A percentile compares a stretch with the other conserved stretches of the same genome.
Conservation (phyloP, 2,888 invertebrate genomes). For the Caenorhabditis sp. region DNA sequence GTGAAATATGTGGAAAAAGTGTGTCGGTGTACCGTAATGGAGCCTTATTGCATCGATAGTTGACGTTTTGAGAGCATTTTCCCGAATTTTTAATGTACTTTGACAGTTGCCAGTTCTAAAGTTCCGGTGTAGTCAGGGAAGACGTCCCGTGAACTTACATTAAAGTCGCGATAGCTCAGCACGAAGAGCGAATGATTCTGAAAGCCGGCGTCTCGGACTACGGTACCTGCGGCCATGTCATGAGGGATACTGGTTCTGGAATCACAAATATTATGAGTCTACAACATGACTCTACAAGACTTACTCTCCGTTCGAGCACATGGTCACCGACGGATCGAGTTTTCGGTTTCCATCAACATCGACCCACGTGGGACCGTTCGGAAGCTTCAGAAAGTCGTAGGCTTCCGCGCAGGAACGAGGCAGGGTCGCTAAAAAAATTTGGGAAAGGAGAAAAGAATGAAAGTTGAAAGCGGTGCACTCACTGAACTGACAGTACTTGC, state of each 20-base stretch:
- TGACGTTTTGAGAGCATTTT: conserved; percentile 62
- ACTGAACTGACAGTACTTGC: conserved; percentile 75
- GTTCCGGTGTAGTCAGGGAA: background rate
- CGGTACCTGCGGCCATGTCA: conserved; percentile 66
- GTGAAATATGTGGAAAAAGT: no score
- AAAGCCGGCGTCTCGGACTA: conserved; percentile 55
- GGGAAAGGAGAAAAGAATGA: background rate
- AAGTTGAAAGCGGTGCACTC: no score
- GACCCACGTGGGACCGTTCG: conserved; percentile 69
- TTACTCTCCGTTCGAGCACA: conserved; percentile 62
- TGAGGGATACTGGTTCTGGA: conserved; percentile 67
- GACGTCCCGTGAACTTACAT: conserved; percentile 16
- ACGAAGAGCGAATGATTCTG: conserved; percentile 60
- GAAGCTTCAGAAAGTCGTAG: conserved; percentile 58
- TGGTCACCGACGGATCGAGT: conserved; percentile 61
- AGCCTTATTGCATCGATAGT: conserved; percentile 68
- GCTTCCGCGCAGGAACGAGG: conserved; percentile 75
- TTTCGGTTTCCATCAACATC: conserved; percentile 74
- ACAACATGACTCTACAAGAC: background rate
- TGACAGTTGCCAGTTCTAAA: conserved; percentile 57
- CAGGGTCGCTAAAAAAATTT: conserved; percentile 60
- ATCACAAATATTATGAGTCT: background rate
- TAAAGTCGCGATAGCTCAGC: conserved; percentile 66
- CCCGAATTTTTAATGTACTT: conserved; percentile 57
- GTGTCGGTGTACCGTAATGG: conserved; percentile 67